Evolutionary conservation across 2,888 invertebrate genomes (phyloP), one percentile per base, ranked within the genome.

Genomic region (Amphipoea oculea): DNA sequence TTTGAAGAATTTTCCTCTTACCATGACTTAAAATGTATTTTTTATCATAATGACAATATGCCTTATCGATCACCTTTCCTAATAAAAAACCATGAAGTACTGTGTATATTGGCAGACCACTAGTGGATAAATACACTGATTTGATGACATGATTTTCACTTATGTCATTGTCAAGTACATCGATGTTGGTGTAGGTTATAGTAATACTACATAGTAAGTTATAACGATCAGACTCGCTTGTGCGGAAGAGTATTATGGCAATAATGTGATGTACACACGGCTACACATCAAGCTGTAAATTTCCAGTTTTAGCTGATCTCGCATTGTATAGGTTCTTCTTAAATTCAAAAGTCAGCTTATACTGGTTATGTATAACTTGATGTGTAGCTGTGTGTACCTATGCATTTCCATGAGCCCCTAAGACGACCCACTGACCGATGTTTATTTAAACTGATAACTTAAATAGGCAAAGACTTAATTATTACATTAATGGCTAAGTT

Each of bases 321-420:
- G n/a, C n/a, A n/a, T n/a, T n/a, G n/a, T n/a, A n/a, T n/a, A n/a
- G n/a, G n/a, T n/a, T n/a, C n/a, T n/a, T n/a, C n/a, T n/a, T n/a
- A n/a, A n/a, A n/a, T n/a, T n/a, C n/a, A n/a, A n/a, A n/a, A n/a
- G n/a, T n/a, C n/a, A n/a, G n/a, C n/a, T n/a, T n/a, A n/a, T n/a
- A n/a, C n/a, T n/a, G n/a, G n/a, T n/a, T n/a, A n/a, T n/a, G n/a
- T n/a, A n/a, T n/a, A n/a, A n/a, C n/a, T n/a, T n/a, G n/a, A n/a
- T n/a, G n/a, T n/a, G n/a, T n/a, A n/a, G n/a, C n/a, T n/a, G n/a
- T n/a, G n/a, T n/a, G n/a, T n/a, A n/a, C 29, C 42, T 69, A 65
- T 60, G 60, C 69, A 65, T 81, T 81, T 81, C 74, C 70, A 36
- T 42, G n/a, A 67, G 23, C 17, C 0, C n/a, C n/a, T n/a, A n/a